Conservation (phyloP, 2,888 invertebrate genomes). For the Ptychoptera albimana region DNA sequence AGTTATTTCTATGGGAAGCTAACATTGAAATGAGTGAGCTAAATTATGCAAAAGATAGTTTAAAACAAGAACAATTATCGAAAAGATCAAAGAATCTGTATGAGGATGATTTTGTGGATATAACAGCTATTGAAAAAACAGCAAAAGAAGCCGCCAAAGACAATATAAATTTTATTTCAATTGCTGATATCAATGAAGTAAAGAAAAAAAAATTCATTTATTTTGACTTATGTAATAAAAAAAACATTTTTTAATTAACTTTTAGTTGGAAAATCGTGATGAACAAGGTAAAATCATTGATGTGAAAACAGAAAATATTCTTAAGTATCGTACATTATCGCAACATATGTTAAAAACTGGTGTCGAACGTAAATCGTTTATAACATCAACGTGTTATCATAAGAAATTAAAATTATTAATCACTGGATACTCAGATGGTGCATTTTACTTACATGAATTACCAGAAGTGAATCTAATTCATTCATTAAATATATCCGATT, state of each 20-base stretch:
- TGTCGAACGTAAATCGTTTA: slow-evolving; percentile 39
- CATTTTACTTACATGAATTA: slow-evolving; percentile 86
- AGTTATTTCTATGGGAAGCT: slow-evolving; percentile 60
- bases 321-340: slow-evolving; percentile 12
- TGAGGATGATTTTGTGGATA: slow-evolving; percentile 35
- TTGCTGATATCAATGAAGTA: too few species aligned
- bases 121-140: slow-evolving; percentile 22
- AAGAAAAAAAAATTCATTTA: too few species aligned
- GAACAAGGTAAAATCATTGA: slow-evolving; percentile 31
- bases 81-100: neutral
- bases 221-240: too few species aligned
- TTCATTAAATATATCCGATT: slow-evolving; percentile 72
- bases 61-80: neutral
- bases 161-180: slow-evolving; percentile 30
- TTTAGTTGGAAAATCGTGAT: slow-evolving; percentile 24
- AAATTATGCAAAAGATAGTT: too few species aligned
- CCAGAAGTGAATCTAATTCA: slow-evolving; percentile 89
- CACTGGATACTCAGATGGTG: slow-evolving; percentile 78
- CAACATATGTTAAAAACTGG: slow-evolving; percentile 16
- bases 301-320: slow-evolving; percentile 26
- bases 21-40: slow-evolving; percentile 35
- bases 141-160: slow-evolving; percentile 37
- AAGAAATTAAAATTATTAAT: slow-evolving; percentile 64
- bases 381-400: slow-evolving; percentile 78
- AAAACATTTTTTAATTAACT: too few species aligned